Evolutionary conservation across 2,113 vertebrate species (phyloP).

Genomic region (Urocolius indicus): DNA sequence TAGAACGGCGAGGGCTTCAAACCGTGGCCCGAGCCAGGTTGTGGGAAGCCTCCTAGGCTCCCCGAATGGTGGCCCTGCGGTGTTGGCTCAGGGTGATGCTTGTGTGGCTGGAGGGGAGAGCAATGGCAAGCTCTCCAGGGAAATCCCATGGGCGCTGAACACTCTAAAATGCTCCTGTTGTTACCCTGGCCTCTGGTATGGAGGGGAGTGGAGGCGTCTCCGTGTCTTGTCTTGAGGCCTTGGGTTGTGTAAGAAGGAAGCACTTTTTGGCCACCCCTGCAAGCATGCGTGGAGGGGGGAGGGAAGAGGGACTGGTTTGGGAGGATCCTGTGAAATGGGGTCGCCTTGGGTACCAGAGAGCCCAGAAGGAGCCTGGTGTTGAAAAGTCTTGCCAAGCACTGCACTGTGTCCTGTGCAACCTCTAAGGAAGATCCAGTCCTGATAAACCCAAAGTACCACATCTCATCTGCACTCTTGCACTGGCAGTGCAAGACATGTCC

Average conservation of each 20-base stretch:
- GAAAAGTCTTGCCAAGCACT: not conserved
- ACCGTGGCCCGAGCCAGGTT: not conserved
- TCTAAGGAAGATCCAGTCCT: not conserved
- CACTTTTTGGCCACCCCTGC: not conserved
- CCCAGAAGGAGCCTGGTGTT: not conserved
- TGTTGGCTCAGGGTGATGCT: accelerated
- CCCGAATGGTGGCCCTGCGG: accelerated
- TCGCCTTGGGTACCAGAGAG: not conserved
- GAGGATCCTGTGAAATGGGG: not conserved
- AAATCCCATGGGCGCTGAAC: no score
- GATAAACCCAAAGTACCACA: not conserved
- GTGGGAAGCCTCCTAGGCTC: not conserved
- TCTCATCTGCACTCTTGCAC: not conserved
- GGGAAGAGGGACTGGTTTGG: not conserved
- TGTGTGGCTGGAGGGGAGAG: not conserved
- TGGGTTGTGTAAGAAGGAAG: not conserved
- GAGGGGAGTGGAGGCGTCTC: not conserved
- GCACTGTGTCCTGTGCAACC: not conserved
- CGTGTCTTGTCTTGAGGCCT: not conserved
- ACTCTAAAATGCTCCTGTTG: no score
- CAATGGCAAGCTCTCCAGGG: accelerated
- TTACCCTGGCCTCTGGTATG: not conserved
- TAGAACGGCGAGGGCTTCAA: no score
- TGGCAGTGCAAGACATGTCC: accelerated
- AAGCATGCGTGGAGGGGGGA: no score